Evolutionary conservation across 1,140 invertebrate genomes (phyloP), one percentile per base, ranked within the genome.

Genomic region (Mylabris phalerata): DNA sequence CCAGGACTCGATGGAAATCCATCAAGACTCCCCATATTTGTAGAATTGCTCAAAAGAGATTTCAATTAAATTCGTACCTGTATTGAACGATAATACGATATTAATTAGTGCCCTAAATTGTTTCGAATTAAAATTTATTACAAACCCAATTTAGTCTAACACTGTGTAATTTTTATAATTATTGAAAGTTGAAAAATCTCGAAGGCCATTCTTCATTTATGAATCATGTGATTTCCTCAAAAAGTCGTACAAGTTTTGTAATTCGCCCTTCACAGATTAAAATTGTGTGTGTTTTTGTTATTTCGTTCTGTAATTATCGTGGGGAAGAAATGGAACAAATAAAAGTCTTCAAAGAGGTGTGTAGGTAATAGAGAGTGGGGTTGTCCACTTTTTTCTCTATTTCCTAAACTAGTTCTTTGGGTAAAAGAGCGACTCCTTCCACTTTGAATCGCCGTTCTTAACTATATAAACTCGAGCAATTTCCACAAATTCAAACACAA

Each of bases 371-470:
- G 24, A 24, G 41, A 26, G 26, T n/a, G 43, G 44, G 42, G 51
- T 46, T 32, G 32, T 32, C 32, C 32, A 32, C 32, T 32, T 54
- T 45, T 46, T 54, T 38, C 38, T 46, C 32, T 42, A 52, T 52
- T 41, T 52, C 45, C 45, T 61, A 54, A 56, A 56, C 59, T 61
- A 61, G 59, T 61, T 61, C 50, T 47, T 52, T 54, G 56, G 52
- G 52, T 61, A 39, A 61, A 49, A 46, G 51, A 61, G 40, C 25
- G 39, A 52, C 55, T 54, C 59, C 59, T 61, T 56, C 59, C 59
- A 61, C 32, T 32, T 32, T 5, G 7, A 32, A 32, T 7, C 4
- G 32, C 32, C 32, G 19, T 19, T 19, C 52, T 27, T 44, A 55
- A 52, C 44, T 54, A 48, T 59, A 49, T 61, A 61, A 50, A 61